phyloP scores from a whole-genome alignment of 2,888 invertebrate species.

The Lacanobia oleracea region DNA sequence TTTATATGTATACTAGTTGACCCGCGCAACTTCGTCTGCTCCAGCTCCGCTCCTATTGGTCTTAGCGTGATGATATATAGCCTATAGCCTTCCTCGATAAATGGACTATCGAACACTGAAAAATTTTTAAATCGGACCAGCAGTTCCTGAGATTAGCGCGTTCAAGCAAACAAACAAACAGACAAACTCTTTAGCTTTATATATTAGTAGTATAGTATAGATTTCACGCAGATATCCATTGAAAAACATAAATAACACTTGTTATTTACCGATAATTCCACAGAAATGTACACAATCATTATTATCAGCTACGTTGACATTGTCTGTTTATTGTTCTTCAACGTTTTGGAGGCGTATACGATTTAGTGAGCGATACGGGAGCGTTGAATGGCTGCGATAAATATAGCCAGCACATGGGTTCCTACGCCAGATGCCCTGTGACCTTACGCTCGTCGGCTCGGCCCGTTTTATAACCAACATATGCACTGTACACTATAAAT shows the following conservation, averaged over 20 bases:
- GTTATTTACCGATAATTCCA: not conserved
- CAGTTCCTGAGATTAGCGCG: no score
- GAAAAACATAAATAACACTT: constrained; percentile 11
- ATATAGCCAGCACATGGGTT: constrained; percentile 86
- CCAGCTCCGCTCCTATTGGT: no score
- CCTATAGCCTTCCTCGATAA: no score
- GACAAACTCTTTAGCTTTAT: no score
- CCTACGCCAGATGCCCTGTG: constrained; percentile 88
- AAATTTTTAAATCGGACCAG: no score
- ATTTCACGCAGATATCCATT: not conserved
- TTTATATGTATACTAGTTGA: no score
- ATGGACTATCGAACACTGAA: no score
- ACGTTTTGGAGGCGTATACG: constrained; percentile 70
- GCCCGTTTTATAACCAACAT: constrained; percentile 75
- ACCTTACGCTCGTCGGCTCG: constrained; percentile 79
- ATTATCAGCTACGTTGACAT: constrained; percentile 41
- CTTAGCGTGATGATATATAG: no score
- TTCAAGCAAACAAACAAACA: no score
- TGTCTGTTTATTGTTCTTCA: constrained; percentile 52
- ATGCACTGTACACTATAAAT: constrained; percentile 77
- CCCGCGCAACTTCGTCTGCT: no score
- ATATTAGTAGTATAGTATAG: no score
- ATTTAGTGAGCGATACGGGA: constrained; percentile 79
- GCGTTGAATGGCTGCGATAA: constrained; percentile 84
- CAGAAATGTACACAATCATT: constrained; percentile 15